phyloP scores from a whole-genome alignment of 92 coral and sea anemone species.

The Galaxea fascicularis region DNA sequence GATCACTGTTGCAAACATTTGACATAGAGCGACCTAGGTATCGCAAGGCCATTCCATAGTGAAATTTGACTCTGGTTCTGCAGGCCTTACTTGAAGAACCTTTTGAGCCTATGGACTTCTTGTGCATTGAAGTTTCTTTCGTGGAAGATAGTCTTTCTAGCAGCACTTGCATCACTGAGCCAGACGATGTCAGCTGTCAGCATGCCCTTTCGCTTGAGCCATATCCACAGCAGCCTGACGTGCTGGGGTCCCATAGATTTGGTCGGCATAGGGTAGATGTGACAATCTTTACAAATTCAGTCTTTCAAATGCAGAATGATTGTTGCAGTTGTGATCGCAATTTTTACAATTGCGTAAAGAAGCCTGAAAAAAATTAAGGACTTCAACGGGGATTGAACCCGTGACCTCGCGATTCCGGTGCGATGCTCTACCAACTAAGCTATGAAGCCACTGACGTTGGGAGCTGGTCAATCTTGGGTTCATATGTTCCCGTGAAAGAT shows the following conservation, averaged over 20 bases:
- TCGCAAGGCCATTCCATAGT: slow-evolving; percentile 21
- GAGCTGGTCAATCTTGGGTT: no score
- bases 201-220: slow-evolving; percentile 36
- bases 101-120: slow-evolving; percentile 19
- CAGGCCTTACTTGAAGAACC: slow-evolving; percentile 29
- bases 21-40: slow-evolving; percentile 23
- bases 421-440: no score
- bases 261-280: slow-evolving; percentile 39
- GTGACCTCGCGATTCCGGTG: no score
- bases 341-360: no score
- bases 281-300: slow-evolving; percentile 34
- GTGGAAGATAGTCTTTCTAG: slow-evolving; percentile 37
- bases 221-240: slow-evolving; percentile 31
- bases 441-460: no score
- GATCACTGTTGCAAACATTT: slow-evolving; percentile 10
- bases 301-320: no score
- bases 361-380: no score
- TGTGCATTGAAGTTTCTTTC: slow-evolving; percentile 21
- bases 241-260: slow-evolving; percentile 34
- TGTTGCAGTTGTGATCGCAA: no score
- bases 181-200: slow-evolving; percentile 35
- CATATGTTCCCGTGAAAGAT: no score
- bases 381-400: no score
- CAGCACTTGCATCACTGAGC: slow-evolving; percentile 38
- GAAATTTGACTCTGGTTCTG: slow-evolving; percentile 29